Evolutionary conservation across 1,140 invertebrate genomes (phyloP).

Genomic region (Sarcophaga peregrina): DNA sequence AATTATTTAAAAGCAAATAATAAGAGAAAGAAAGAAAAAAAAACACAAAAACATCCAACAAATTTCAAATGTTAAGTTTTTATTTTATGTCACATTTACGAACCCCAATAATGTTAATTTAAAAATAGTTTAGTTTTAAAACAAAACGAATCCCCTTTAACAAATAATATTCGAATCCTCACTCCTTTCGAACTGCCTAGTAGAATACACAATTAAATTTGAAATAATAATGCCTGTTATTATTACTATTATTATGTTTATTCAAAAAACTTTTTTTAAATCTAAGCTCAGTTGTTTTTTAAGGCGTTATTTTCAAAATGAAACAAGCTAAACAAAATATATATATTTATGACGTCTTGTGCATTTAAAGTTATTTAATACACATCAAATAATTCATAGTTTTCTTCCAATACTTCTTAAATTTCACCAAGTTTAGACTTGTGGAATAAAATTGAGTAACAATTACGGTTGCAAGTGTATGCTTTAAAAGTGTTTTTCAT

Average conservation of each 20-base stretch:
- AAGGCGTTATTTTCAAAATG: constrained; percentile 51
- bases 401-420: too few species aligned
- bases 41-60: constrained; percentile 49
- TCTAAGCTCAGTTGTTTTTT: constrained; percentile 20
- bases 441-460: too few species aligned
- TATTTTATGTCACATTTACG: neutral
- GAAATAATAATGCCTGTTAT: neutral
- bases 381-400: too few species aligned
- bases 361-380: constrained; percentile 13
- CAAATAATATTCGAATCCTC: neutral
- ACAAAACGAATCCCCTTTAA: neutral
- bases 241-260: too few species aligned
- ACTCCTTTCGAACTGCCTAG: too few species aligned
- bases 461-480: too few species aligned
- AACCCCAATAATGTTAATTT: neutral
- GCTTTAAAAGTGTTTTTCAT: too few species aligned
- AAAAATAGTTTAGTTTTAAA: neutral
- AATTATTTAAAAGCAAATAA: constrained; percentile 50
- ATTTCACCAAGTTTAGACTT: too few species aligned
- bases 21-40: constrained; percentile 54
- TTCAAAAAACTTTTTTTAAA: constrained; percentile 1
- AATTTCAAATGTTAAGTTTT: constrained; percentile 40
- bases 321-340: constrained; percentile 48
- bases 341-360: constrained; percentile 35
- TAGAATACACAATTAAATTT: neutral